phyloP scores from a whole-genome alignment of 1,140 invertebrate genomes.

The Meloidogyne exigua region DNA sequence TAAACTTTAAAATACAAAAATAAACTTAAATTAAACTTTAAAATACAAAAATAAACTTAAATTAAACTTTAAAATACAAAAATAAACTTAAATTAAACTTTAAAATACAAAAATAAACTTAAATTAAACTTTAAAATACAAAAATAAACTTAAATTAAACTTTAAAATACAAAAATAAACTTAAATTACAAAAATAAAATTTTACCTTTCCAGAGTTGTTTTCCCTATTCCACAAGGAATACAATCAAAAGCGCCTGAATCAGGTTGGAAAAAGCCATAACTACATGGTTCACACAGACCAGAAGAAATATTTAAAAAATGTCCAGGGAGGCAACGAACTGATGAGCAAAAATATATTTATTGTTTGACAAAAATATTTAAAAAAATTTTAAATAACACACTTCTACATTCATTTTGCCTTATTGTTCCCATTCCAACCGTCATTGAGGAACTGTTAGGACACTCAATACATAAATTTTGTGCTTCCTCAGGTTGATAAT shows the following conservation, averaged over 20 bases:
- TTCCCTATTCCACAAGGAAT: slow-evolving; percentile 84
- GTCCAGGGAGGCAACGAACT: slow-evolving; percentile 63
- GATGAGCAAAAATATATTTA: slow-evolving; percentile 45
- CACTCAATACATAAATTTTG: slow-evolving; percentile 75
- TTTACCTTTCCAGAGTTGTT: slow-evolving; percentile 76
- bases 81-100: no score
- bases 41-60: background rate
- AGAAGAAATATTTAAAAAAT: slow-evolving; percentile 66
- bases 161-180: no score
- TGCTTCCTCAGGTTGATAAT: slow-evolving; percentile 88
- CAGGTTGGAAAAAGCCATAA: slow-evolving; percentile 86
- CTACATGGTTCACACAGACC: slow-evolving; percentile 85
- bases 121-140: no score
- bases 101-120: no score
- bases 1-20: no score
- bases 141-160: no score
- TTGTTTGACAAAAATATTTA: slow-evolving; percentile 11
- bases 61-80: background rate
- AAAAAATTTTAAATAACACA: slow-evolving; percentile 56
- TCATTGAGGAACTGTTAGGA: slow-evolving; percentile 17
- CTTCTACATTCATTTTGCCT: slow-evolving; percentile 78
- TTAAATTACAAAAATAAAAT: no score
- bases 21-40: no score
- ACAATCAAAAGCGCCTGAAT: slow-evolving; percentile 85
- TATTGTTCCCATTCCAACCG: slow-evolving; percentile 30